Evolutionary conservation across 2,888 invertebrate species (phyloP), one percentile per base, ranked within the genome.

Genomic region (Epinotia brunnichana): DNA sequence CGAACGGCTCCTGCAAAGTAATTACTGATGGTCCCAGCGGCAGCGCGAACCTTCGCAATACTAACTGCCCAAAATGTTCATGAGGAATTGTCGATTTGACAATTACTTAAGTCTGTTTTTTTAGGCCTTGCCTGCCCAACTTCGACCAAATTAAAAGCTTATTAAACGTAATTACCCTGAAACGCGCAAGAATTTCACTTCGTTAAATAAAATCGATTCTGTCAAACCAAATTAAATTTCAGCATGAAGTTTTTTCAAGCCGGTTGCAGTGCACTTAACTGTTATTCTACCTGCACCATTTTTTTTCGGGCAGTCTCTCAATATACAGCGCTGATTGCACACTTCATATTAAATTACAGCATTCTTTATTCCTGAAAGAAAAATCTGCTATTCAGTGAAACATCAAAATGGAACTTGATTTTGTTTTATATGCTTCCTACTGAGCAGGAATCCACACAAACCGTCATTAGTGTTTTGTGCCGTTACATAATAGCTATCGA

Each of bases 21-120:
- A 88, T 87, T 87, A 86, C 82, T 81, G n/a, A n/a, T n/a, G 78
- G 78, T 79, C 80, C 76, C 79, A 77, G 78, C 80, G 82, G 80
- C 79, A 77, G 78, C 80, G 82, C 80, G 82, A 83, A 82, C 83
- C 81, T 77, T 77, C 75, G 77, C 76, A 80, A 80, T 84, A 83
- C 83, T 80, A n/a, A n/a, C n/a, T 70, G 56, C 62, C 62, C 44
- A 48, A n/a, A 53, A 62, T 61, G 62, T 70, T 70, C 48, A 70
- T 63, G 56, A 62, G 21, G 24, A 19, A 19, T 63, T 19, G 48
- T 29, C 57, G 21, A 39, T n/a, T n/a, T n/a, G n/a, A n/a, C n/a
- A 48, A 57, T 57, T 19, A 39, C 17, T 39, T 59, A 51, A 70
- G 41, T 13, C 24, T 56, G 57, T 57, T 11, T 70, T 69, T 61